These are phyloP conservation scores for Chondrilla cf. caribensis DNA, from an alignment of 37 sponge, comb jelly and placozoan species.

Conservation along the genomic window DNA sequence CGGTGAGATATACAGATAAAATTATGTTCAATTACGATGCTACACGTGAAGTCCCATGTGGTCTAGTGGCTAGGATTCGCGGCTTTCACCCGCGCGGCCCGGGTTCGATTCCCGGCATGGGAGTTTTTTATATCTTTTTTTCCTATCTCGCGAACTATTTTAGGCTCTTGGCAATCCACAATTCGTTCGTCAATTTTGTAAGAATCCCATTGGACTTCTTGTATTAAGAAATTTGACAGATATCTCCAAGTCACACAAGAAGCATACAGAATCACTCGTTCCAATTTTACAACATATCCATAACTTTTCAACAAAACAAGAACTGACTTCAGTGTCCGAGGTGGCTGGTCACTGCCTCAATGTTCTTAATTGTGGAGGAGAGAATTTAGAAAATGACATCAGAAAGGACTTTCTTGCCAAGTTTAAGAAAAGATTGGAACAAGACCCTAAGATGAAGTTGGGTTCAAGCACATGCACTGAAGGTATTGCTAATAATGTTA, in stretches of 20 bases:
- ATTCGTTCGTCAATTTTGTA: not conserved
- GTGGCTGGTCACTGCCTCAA: not conserved
- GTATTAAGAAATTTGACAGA: not conserved
- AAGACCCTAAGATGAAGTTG: not conserved
- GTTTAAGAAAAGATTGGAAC: not conserved
- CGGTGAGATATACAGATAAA: not conserved
- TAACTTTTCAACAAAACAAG: not conserved
- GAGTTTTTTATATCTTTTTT: conserved; percentile 35
- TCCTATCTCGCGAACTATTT: not conserved
- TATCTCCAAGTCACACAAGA: not conserved
- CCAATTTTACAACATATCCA: not conserved
- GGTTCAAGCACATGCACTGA: not conserved
- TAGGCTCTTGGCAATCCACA: not conserved
- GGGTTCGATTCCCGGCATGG: conserved; percentile 56
- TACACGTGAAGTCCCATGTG: conserved; percentile 22
- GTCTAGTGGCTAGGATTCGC: conserved; percentile 60
- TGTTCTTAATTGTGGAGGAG: not conserved
- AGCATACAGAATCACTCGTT: not conserved
- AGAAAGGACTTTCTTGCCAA: not conserved
- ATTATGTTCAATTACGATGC: not conserved
- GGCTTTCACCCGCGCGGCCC: conserved; percentile 61
- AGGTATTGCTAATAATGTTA: too few species aligned
- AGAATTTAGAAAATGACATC: not conserved
- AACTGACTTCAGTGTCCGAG: not conserved
- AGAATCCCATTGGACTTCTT: not conserved